Evolutionary conservation across 2,113 vertebrate species (phyloP), one percentile per base, ranked within the genome.

Genomic region (Salvator merianae): DNA sequence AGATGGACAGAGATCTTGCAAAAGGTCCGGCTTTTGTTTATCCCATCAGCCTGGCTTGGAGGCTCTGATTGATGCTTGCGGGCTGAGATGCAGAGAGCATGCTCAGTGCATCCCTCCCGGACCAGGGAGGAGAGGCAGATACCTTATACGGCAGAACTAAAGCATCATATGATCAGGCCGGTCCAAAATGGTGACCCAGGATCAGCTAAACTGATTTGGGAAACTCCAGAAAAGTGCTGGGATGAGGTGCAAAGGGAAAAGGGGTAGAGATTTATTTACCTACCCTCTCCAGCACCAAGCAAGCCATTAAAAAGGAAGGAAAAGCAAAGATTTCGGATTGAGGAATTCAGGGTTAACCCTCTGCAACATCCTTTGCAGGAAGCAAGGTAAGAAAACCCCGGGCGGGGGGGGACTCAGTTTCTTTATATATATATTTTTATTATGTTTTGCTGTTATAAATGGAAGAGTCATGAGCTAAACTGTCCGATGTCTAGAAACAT

Each of bases 141-240:
- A 94, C 91, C 88, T 88, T 90, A 79, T 87, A 87, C 90, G 77
- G 94, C 91, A 87, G 88, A 65, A 55, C 70, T 4, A 85, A 40
- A 87, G 87, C 92, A 92, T 96, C 94, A 94, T 86, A 86, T 95
- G 95, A 90, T 36, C n/a, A 7, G 88, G 7, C 0, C 63, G 12
- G 30, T 47, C 86, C 74, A 3, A 43, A 84, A 79, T 43, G 86
- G 88, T 85, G 77, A 74, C 83, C 16, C 24, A 5, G 1, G 79
- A 18, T 2, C 43, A 84, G n/a, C 74, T 0, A 26, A 76, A 72
- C 28, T 32, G 36, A 0, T 72, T 69, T 79, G 66, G 79, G 16
- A 38, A 3, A 59, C 3, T 2, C 0, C 32, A 18, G 16, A 63
- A 38, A 59, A 62, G 40, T 8, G 36, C 55, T 20, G 28, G 26